Evolutionary conservation across 30 jellyfish, hydroid and myxozoan genomes (phyloP).

Genomic region (Calvadosia cruxmelitensis): DNA sequence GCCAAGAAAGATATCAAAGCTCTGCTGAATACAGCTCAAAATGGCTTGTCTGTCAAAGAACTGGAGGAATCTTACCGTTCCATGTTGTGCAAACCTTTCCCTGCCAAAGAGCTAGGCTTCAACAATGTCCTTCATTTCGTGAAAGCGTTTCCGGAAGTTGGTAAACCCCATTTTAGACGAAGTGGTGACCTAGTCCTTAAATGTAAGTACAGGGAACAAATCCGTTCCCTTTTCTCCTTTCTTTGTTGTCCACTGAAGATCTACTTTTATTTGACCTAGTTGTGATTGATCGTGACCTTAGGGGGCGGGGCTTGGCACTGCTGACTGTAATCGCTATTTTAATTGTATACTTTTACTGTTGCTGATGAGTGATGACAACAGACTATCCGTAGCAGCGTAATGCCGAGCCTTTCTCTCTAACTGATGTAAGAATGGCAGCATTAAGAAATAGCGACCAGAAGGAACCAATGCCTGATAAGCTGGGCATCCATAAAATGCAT

Average conservation of each 20-base stretch:
- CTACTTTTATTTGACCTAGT: background rate
- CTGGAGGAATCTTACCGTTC: background rate
- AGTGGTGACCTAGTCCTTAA: background rate
- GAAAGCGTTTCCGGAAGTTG: background rate
- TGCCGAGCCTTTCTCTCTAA: too few relatives aligned
- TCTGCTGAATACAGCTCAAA: background rate
- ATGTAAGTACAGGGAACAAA: background rate
- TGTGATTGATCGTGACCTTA: too few relatives aligned
- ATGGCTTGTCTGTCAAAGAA: background rate
- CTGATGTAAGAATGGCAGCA: too few relatives aligned
- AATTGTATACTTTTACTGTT: too few relatives aligned
- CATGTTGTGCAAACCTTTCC: background rate
- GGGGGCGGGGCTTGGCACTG: too few relatives aligned
- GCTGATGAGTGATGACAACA: too few relatives aligned
- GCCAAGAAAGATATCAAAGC: background rate
- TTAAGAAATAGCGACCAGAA: too few relatives aligned
- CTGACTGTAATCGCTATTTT: too few relatives aligned
- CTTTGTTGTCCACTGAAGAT: background rate
- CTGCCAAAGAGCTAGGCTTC: background rate
- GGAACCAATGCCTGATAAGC: too few relatives aligned
- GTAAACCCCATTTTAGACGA: background rate
- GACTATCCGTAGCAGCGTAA: too few relatives aligned
- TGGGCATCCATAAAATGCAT: too few relatives aligned
- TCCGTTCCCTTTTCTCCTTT: background rate
- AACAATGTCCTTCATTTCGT: background rate